These are phyloP conservation scores for Actinia tenebrosa DNA, from an alignment of 64 coral and sea anemone species.

Conservation along the genomic window DNA sequence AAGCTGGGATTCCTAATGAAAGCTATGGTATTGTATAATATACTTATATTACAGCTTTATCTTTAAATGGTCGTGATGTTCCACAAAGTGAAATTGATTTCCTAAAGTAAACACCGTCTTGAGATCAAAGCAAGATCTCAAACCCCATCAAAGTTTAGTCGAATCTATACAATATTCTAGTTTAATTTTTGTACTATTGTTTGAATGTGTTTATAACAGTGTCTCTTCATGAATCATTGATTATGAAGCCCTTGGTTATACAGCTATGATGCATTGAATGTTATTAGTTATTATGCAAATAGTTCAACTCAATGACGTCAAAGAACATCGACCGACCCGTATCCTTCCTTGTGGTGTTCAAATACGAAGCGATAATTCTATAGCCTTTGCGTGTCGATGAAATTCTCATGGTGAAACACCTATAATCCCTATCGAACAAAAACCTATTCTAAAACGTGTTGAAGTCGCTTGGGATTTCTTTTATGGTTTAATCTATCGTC, in stretches of 20 bases:
- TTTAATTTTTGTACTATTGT: not conserved
- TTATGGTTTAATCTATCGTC: not conserved
- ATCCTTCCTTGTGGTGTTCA: not conserved
- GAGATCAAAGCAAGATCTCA: not conserved
- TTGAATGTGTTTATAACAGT: not conserved
- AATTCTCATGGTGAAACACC: not conserved
- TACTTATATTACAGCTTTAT: not conserved
- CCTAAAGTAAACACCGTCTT: not conserved
- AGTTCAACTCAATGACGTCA: conserved; percentile 4
- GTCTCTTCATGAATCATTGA: not conserved
- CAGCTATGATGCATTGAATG: not conserved
- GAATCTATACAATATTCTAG: not conserved
- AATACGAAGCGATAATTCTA: not conserved
- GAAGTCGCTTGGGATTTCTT: not conserved
- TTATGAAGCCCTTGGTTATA: not conserved
- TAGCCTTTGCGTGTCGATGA: not conserved
- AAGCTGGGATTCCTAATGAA: not conserved
- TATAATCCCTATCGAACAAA: not conserved
- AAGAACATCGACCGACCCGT: not conserved
- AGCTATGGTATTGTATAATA: conserved; percentile 11
- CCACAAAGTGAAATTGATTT: not conserved
- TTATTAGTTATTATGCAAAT: conserved; percentile 5
- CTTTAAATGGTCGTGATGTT: not conserved
- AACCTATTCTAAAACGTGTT: not conserved
- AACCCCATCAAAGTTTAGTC: not conserved